Evolutionary conservation across 1,140 invertebrate genomes (phyloP).

Genomic region (Arctopsyche grandis): DNA sequence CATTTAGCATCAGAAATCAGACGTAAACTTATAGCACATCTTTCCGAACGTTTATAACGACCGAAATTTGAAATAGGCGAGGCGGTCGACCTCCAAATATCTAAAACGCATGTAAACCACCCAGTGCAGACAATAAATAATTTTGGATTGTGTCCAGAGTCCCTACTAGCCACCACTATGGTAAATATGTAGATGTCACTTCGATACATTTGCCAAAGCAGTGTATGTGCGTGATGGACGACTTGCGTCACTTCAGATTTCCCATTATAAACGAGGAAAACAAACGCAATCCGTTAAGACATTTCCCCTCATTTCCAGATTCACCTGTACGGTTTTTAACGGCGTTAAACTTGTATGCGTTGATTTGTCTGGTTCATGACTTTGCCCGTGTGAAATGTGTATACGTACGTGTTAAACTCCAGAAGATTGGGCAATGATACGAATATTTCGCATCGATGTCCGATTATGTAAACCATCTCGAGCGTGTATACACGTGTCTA

Average conservation of each 20-base stretch:
- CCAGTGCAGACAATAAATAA: neutral
- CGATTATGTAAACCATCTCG: slow-evolving; percentile 40
- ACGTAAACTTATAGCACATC: too few species aligned
- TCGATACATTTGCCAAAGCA: slow-evolving; percentile 15
- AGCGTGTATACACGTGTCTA: slow-evolving; percentile 30
- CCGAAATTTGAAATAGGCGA: neutral
- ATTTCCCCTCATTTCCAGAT: too few species aligned
- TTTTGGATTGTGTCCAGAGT: slow-evolving; percentile 1
- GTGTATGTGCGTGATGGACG: neutral
- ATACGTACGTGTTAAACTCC: too few species aligned
- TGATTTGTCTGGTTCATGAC: too few species aligned
- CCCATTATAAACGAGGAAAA: too few species aligned
- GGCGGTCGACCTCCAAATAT: neutral
- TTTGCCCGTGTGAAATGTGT: too few species aligned
- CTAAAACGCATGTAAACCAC: neutral
- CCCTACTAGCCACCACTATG: neutral
- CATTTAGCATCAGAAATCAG: too few species aligned
- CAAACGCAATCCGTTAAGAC: too few species aligned
- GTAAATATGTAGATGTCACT: slow-evolving; percentile 14
- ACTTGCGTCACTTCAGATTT: slow-evolving; percentile 1
- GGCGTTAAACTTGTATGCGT: too few species aligned
- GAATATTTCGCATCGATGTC: neutral
- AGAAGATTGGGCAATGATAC: neutral
- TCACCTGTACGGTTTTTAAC: too few species aligned
- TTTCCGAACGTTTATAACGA: too few species aligned